These are phyloP conservation scores for Palythoa grandiflora DNA, from an alignment of 92 coral and sea anemone genomes.

Conservation along the genomic window DNA sequence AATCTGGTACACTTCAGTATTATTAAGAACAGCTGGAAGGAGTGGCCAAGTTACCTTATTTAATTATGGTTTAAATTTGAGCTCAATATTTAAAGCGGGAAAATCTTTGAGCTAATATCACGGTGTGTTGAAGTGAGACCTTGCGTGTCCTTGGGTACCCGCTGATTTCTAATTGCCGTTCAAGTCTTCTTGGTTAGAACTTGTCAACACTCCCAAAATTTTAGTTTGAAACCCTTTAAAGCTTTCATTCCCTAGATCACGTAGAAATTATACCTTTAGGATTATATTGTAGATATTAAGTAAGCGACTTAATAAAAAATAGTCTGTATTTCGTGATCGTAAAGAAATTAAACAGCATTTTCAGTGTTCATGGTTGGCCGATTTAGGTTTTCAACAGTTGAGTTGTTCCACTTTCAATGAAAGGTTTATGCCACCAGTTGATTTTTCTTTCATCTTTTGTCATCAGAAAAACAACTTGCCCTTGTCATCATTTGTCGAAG, in stretches of 20 bases:
- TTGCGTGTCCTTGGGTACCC: slow-evolving; percentile 43
- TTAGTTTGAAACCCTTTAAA: slow-evolving; percentile 9
- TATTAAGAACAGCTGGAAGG: background rate
- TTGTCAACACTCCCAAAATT: slow-evolving; percentile 9
- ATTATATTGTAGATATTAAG: background rate
- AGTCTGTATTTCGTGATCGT: background rate
- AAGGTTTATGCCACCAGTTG: slow-evolving; percentile 34
- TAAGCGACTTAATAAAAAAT: background rate
- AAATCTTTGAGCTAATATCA: slow-evolving; percentile 11
- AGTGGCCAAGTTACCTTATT: background rate
- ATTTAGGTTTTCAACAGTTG: background rate
- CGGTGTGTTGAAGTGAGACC: background rate
- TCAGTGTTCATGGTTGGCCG: background rate
- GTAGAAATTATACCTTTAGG: background rate
- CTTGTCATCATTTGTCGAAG: slow-evolving; percentile 29
- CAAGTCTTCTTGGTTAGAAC: background rate
- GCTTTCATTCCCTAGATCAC: background rate
- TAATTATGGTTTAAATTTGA: background rate
- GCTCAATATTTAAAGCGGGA: background rate
- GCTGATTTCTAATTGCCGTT: slow-evolving; percentile 19
- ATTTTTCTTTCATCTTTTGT: slow-evolving; percentile 30
- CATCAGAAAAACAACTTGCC: background rate
- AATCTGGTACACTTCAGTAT: background rate
- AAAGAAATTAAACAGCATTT: background rate
- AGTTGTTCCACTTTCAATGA: background rate